A percentile compares a stretch with the other conserved stretches of the same genome.
phyloP scores from a whole-genome alignment of 2,797 vertebrate genomes.

The Cynodonichthys magdalenae region DNA sequence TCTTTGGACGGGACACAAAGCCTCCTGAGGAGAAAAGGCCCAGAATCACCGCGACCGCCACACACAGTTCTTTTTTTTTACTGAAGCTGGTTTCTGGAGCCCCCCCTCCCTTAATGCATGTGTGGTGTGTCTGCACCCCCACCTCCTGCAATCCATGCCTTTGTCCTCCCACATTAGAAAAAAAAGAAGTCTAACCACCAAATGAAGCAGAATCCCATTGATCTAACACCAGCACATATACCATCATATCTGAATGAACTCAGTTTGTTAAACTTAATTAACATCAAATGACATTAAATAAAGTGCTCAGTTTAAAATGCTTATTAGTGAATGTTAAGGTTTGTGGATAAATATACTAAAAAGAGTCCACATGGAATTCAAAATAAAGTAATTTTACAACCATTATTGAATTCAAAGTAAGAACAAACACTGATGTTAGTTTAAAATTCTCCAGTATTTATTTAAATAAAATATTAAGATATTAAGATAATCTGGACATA shows the following conservation, averaged over 20 bases:
- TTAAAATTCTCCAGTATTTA: no score
- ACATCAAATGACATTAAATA: slow-evolving; percentile 2
- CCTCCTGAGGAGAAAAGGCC: slow-evolving; percentile 67
- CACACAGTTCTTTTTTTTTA: slow-evolving; percentile 70
- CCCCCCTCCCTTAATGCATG: slow-evolving; percentile 29
- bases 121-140: slow-evolving; percentile 39
- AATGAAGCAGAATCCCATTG: slow-evolving; percentile 31
- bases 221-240: slow-evolving; percentile 19
- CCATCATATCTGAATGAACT: slow-evolving; percentile 13
- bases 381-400: no score
- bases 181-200: slow-evolving; percentile 41
- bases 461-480: no score
- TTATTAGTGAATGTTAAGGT: background rate
- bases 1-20: slow-evolving; percentile 77
- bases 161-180: slow-evolving; percentile 48
- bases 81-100: slow-evolving; percentile 42
- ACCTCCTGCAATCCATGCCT: slow-evolving; percentile 41
- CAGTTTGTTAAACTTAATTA: slow-evolving; percentile 10
- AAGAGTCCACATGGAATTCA: no score
- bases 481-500: no score
- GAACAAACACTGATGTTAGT: no score
- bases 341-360: background rate
- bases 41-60: slow-evolving; percentile 58
- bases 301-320: background rate
- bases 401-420: no score